Conservation (phyloP, 2,797 vertebrate genomes). For the Notolabrus celidotus region DNA sequence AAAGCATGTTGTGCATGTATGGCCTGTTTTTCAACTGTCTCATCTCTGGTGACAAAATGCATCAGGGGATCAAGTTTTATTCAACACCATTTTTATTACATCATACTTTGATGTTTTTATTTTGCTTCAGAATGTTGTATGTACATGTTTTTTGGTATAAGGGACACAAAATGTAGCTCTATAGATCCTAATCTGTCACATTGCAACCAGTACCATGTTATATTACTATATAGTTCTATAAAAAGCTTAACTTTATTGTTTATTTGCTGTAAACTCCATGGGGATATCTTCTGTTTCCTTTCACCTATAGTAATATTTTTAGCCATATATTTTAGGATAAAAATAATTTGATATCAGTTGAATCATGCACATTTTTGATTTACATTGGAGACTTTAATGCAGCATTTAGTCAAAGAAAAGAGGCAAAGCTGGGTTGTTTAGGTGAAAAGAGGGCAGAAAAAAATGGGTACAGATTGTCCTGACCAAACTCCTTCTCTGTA, state of each 20-base stretch:
- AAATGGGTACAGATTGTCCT: neutral
- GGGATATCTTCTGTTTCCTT: too few species aligned
- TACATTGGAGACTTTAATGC: neutral
- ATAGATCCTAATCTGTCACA: too few species aligned
- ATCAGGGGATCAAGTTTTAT: constrained; percentile 5
- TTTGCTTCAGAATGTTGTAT: too few species aligned
- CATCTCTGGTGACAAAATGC: constrained; percentile 8
- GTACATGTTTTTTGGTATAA: too few species aligned
- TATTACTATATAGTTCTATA: neutral
- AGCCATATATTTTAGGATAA: too few species aligned
- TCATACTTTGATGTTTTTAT: neutral
- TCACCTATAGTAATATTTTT: too few species aligned
- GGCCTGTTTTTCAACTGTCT: neutral
- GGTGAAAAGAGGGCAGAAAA: constrained; percentile 2
- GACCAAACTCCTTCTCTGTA: constrained; percentile 28
- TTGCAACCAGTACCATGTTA: too few species aligned
- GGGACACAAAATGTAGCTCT: too few species aligned
- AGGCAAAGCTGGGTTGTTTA: neutral
- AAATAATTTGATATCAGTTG: too few species aligned
- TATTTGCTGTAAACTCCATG: too few species aligned
- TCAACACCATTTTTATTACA: neutral
- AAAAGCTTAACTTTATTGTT: neutral
- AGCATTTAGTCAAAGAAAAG: too few species aligned
- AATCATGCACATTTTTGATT: neutral
- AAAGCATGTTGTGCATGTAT: neutral